These are phyloP conservation scores for Parotocinclus haroldoi DNA, from an alignment of 2,797 vertebrate species.

Conservation along the genomic window DNA sequence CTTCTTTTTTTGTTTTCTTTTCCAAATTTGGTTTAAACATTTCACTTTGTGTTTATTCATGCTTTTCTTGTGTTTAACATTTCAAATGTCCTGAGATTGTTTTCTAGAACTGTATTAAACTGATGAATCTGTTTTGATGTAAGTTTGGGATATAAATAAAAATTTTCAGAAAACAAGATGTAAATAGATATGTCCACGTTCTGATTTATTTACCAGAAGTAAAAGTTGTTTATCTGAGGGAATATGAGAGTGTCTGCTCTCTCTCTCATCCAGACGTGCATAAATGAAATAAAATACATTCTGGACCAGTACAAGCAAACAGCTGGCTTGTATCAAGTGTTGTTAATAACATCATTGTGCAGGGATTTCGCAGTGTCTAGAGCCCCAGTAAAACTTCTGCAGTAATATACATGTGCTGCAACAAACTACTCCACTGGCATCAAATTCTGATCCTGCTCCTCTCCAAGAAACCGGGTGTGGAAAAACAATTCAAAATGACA, in stretches of 20 bases:
- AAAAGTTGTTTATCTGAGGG: no score
- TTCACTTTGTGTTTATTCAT: constrained; percentile 13
- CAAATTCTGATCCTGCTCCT: background rate
- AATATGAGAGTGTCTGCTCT: no score
- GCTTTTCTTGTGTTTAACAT: constrained; percentile 42
- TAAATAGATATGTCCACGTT: constrained; percentile 46
- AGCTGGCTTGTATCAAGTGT: constrained; percentile 67
- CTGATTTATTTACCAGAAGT: background rate
- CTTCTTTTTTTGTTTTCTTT: no score
- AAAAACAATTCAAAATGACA: background rate
- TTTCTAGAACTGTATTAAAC: constrained; percentile 50
- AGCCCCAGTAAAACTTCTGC: constrained; percentile 3
- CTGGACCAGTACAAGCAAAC: constrained; percentile 50
- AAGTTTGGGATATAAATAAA: constrained; percentile 56
- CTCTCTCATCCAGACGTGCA: no score
- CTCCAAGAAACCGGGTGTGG: constrained; percentile 44
- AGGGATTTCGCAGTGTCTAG: constrained; percentile 62
- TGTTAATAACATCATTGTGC: constrained; percentile 66
- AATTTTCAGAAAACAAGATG: constrained; percentile 51
- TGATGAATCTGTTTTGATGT: constrained; percentile 37
- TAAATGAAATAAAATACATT: no score
- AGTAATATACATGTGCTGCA: background rate
- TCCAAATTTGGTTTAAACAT: no score
- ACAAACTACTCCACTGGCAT: constrained; percentile 4
- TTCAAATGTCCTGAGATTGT: constrained; percentile 29